Evolutionary conservation across 1,140 invertebrate species (phyloP), one percentile per base, ranked within the genome.

Genomic region (Ridgeia piscesae): DNA sequence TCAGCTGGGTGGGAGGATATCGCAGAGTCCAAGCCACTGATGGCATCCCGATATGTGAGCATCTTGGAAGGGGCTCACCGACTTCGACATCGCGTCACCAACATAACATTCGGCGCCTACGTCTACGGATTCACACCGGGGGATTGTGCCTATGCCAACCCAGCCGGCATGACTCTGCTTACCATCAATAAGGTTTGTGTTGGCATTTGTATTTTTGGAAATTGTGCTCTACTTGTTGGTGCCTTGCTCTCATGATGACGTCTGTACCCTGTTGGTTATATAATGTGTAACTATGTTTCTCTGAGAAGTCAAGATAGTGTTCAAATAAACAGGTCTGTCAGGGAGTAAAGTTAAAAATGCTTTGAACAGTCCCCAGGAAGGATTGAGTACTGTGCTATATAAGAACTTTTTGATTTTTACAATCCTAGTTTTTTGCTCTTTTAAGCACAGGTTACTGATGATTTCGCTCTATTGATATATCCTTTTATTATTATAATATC

Each of bases 101-200:
- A 48, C 35, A 58, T 35, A 33, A 34, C 34, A 9, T 91, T 91
- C 35, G 91, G 34, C 35, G 91, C 91, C 31, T 91, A 48, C 91
- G 50, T 35, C 35, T 91, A 91, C 34, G 50, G 91, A 27, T 91
- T 48, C 91, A 91, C 33, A 1, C 33, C 35, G 31, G 91, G 91
- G 33, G 35, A 91, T 58, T 91, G 91, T 31, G 91, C 91, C 34
- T 91, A 91, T 31, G 91, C 91, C 17, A n/a, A 35, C 50, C 91
- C 91, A 58, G 91, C 91, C 33, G 91, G 91, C 33, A 48, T 91
- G 58, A 77, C 14, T 77, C 58, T 77, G 27, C 58, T 77, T 21
- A 77, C 58, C 14, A 77, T 77, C 58, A 77, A 77, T 31, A 77
- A 77, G 58, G 58, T 77, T 77, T 77, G 58, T 77, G 14, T 77